Percentiles rank a stretch among this genome's conserved stretches.
These are phyloP conservation scores for Thaleichthys pacificus DNA, from an alignment of 2,797 vertebrate species.

Conservation along the genomic window DNA sequence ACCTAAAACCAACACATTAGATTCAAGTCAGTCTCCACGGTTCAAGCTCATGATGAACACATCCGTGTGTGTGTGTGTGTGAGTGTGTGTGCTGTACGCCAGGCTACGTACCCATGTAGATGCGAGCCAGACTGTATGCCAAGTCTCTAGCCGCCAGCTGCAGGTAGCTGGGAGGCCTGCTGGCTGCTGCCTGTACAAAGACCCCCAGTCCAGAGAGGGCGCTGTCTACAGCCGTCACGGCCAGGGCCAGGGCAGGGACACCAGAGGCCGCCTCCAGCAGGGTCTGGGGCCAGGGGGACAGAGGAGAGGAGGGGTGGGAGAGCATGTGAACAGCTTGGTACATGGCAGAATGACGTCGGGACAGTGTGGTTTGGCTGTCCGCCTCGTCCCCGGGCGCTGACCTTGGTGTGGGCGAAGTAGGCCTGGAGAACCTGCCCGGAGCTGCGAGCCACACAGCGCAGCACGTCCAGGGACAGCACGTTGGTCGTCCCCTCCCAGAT, in stretches of 20 bases:
- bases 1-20: constrained; percentile 60
- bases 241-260: constrained; percentile 49
- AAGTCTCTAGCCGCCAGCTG: constrained; percentile 81
- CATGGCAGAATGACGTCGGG: background rate
- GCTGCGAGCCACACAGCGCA: constrained; percentile 74
- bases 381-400: constrained; percentile 45
- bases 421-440: constrained; percentile 71
- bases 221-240: constrained; percentile 35
- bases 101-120: constrained; percentile 74
- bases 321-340: background rate
- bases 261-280: constrained; percentile 63
- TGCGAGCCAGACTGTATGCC: constrained; percentile 79
- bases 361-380: background rate
- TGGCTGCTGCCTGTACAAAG: constrained; percentile 59
- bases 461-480: constrained; percentile 34
- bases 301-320: constrained; percentile 18
- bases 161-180: constrained; percentile 49
- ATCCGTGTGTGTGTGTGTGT: background rate
- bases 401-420: constrained; percentile 74
- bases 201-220: constrained; percentile 61
- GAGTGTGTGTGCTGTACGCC: constrained; percentile 8
- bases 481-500: constrained; percentile 90
- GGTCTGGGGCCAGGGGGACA: constrained; percentile 53
- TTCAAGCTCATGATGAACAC: background rate
- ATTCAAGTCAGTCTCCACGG: too few species aligned